Percentiles rank a stretch among this genome's conserved stretches.
Conservation (phyloP, 2,113 vertebrate species). For the Tyto alba region DNA sequence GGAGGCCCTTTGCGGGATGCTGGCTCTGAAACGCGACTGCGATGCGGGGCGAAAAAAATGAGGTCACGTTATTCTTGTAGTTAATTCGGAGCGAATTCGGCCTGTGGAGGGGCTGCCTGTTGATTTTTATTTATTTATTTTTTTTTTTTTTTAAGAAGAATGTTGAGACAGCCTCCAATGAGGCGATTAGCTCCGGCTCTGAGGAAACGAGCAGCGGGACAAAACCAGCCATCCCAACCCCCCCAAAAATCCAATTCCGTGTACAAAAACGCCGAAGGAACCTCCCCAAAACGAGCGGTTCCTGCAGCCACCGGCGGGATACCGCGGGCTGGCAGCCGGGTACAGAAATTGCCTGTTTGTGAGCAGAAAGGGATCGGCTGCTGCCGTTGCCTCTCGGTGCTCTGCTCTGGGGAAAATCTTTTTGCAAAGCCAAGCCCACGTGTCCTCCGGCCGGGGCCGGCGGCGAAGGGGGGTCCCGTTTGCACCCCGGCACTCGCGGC, state of each 20-base stretch:
- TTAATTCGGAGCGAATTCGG: neutral
- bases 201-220: neutral
- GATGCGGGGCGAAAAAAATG: neutral
- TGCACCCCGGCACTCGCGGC: fast-evolving
- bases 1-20: neutral
- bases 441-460: fast-evolving
- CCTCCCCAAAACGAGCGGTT: fast-evolving
- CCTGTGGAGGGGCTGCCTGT: neutral
- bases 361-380: neutral
- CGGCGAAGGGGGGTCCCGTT: neutral
- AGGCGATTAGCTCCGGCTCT: neutral
- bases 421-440: neutral
- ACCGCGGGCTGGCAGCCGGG: fast-evolving
- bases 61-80: fast-evolving
- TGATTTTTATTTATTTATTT: no score
- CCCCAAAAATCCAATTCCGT: fast-evolving
- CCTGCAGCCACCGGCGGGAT: fast-evolving
- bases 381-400: fast-evolving
- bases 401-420: neutral
- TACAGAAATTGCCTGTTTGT: fast-evolving
- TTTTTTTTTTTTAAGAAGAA: no score
- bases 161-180: neutral
- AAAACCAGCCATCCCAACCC: neutral
- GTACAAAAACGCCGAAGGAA: neutral
- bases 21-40: fast-evolving